Evolutionary conservation across 2,888 invertebrate genomes (phyloP).

Genomic region (Lycocerus yunnanus): DNA sequence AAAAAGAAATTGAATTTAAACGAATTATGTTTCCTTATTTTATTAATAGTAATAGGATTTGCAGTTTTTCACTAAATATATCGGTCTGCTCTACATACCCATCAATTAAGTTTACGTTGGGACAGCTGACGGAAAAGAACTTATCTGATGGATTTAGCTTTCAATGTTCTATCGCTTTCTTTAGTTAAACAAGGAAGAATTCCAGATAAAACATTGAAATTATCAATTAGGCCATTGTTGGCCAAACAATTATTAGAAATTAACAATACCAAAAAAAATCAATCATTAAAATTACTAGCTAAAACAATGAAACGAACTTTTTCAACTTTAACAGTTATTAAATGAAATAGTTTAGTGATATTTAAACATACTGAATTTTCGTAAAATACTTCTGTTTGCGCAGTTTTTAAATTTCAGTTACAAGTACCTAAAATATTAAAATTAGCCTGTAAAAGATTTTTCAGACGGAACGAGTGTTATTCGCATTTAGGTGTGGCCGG

Average conservation of each 20-base stretch:
- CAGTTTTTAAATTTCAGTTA: neutral
- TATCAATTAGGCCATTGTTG: neutral
- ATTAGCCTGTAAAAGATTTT: too few relatives aligned
- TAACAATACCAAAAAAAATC: too few relatives aligned
- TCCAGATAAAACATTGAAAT: neutral
- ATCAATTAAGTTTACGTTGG: constrained; percentile 11
- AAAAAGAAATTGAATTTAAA: neutral
- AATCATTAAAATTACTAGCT: too few relatives aligned
- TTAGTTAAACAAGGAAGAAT: neutral
- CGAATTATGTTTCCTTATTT: neutral
- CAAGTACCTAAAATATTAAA: too few relatives aligned
- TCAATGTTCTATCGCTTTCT: constrained; percentile 7
- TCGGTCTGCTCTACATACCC: neutral
- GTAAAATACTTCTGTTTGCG: too few relatives aligned
- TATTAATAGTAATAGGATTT: neutral
- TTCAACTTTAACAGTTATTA: too few relatives aligned
- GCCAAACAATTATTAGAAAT: neutral
- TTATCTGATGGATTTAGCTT: constrained; percentile 18
- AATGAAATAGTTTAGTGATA: too few relatives aligned
- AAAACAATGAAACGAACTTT: too few relatives aligned
- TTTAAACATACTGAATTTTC: too few relatives aligned
- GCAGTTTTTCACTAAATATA: neutral
- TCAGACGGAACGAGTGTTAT: too few relatives aligned
- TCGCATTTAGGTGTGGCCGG: too few relatives aligned
- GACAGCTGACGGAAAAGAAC: constrained; percentile 20